Conservation (phyloP, 2,113 vertebrate genomes). For the Anguilla japonica region DNA sequence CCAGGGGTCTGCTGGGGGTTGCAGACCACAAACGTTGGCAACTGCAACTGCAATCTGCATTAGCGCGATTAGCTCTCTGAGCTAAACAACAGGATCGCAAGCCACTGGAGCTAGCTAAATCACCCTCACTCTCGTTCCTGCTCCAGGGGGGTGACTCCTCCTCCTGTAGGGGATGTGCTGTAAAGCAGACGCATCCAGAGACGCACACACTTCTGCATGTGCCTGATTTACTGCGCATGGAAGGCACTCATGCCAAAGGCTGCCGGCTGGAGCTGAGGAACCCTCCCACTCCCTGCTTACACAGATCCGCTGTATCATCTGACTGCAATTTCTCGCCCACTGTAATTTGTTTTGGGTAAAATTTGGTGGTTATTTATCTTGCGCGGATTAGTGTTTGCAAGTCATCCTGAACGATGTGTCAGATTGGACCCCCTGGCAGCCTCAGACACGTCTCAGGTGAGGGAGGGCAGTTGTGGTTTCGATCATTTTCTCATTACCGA, state of each 20-base stretch:
- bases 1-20: not conserved
- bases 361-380: slow-evolving; percentile 69
- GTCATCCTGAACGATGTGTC: slow-evolving; percentile 41
- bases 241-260: not conserved
- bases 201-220: no score
- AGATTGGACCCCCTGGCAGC: slow-evolving; percentile 41
- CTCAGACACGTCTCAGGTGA: slow-evolving; percentile 63
- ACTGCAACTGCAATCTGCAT: not conserved
- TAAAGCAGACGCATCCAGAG: no score
- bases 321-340: slow-evolving; percentile 64
- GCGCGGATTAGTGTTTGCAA: slow-evolving; percentile 45
- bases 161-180: not conserved
- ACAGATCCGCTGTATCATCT: slow-evolving; percentile 53
- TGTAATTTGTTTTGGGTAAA: slow-evolving; percentile 52
- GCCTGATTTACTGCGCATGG: not conserved
- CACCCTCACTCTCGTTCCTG: not conserved
- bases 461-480: slow-evolving; percentile 32
- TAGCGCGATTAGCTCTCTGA: no score
- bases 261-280: not conserved
- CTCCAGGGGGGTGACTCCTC: not conserved
- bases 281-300: slow-evolving; percentile 55
- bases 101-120: not conserved
- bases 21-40: not conserved
- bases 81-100: no score
- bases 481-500: slow-evolving; percentile 64